phyloP scores from a whole-genome alignment of 2,797 vertebrate species.

The Pseudochromis fuscus region DNA sequence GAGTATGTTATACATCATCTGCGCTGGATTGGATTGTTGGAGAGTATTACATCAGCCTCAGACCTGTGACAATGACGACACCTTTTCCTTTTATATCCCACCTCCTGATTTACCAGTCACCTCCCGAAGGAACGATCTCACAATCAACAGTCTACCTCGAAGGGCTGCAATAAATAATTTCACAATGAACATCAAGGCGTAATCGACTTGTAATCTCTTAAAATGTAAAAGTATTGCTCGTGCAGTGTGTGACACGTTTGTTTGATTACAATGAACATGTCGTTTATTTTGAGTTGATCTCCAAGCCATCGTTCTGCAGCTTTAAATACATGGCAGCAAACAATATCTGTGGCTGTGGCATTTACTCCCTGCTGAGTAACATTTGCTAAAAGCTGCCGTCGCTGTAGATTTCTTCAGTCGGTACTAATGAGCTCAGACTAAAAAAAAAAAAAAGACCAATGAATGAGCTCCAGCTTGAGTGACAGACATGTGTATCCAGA shows the following conservation, averaged over 20 bases:
- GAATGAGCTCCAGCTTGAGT: neutral
- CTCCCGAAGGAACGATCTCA: neutral
- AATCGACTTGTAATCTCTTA: neutral
- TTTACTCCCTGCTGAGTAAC: neutral
- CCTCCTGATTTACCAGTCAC: conserved; percentile 20
- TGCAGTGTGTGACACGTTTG: neutral
- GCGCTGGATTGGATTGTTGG: conserved; percentile 14
- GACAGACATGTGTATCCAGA: neutral
- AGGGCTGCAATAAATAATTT: neutral
- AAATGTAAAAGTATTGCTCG: neutral
- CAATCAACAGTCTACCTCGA: neutral
- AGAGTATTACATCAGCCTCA: conserved; percentile 53
- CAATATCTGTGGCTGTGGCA: conserved; percentile 12
- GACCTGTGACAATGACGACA: conserved; percentile 54
- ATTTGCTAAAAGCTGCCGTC: neutral
- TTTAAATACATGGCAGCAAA: conserved; percentile 38
- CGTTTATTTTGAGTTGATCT: conserved; percentile 33
- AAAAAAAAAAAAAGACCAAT: too few species aligned
- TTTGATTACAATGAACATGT: conserved; percentile 2
- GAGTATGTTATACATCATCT: conserved; percentile 34
- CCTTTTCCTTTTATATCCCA: conserved; percentile 42
- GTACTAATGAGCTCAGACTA: neutral
- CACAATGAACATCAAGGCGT: neutral
- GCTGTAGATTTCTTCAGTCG: neutral
- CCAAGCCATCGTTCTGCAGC: conserved; percentile 15